Conservation (phyloP, 2,888 invertebrate genomes). For the Euclidia mi region DNA sequence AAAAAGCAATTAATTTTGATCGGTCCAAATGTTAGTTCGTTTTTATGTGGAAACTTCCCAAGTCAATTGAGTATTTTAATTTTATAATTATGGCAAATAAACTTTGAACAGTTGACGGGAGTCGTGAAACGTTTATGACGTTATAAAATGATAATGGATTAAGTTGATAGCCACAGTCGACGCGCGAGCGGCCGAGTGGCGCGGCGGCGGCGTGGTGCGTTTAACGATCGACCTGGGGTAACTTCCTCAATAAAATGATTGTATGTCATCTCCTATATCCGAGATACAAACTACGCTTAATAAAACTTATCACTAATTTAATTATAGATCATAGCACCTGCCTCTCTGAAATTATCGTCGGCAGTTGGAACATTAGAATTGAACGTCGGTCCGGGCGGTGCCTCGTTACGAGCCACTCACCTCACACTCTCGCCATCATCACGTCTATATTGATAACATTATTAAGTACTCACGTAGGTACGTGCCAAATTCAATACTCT, state of each 20-base stretch:
- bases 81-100: constrained; percentile 72
- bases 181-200: no score
- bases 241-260: constrained; percentile 89
- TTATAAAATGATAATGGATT: constrained; percentile 88
- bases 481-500: no score
- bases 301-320: constrained; percentile 36
- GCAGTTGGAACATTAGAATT: no score
- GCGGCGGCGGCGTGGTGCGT: no score
- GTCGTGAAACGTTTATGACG: constrained; percentile 86
- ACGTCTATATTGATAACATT: no score
- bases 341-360: no score
- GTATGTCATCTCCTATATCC: constrained; percentile 66
- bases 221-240: constrained; percentile 82
- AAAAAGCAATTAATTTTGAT: constrained; percentile 27
- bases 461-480: no score
- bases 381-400: no score
- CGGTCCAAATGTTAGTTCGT: constrained; percentile 27
- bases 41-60: constrained; percentile 30
- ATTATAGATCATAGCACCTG: constrained; percentile 14
- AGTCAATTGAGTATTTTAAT: constrained; percentile 60
- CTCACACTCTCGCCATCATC: no score
- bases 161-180: constrained; percentile 82
- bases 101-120: constrained; percentile 76
- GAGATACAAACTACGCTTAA: constrained; percentile 52
- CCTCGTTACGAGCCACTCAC: no score